These are phyloP conservation scores for Drosophila bocqueti DNA, from an alignment of 1,140 invertebrate genomes.

Conservation along the genomic window DNA sequence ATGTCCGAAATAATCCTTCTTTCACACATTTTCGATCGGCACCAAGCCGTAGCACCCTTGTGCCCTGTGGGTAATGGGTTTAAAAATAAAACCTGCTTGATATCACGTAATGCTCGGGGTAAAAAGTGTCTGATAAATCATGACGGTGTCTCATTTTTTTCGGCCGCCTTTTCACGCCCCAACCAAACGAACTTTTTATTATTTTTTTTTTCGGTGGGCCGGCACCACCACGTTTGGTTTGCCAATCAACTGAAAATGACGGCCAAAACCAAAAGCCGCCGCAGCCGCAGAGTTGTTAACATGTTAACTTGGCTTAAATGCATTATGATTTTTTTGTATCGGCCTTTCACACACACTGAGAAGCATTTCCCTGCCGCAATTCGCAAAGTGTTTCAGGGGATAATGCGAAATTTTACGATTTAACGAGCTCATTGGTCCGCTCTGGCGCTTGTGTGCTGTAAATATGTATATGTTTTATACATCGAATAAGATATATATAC, in stretches of 20 bases:
- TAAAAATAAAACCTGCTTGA: constrained; percentile 49
- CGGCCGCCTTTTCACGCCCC: constrained; percentile 37
- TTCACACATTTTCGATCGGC: background rate
- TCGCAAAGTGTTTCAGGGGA: constrained; percentile 41
- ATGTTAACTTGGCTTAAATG: constrained; percentile 61
- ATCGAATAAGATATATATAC: background rate
- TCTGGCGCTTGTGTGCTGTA: background rate
- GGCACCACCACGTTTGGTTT: constrained; percentile 40
- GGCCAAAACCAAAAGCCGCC: constrained; percentile 45
- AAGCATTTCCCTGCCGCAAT: constrained; percentile 13
- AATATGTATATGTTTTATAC: background rate
- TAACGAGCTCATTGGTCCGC: constrained; percentile 19
- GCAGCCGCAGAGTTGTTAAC: constrained; percentile 50
- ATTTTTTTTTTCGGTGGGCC: constrained; percentile 16
- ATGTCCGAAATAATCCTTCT: background rate
- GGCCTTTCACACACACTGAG: constrained; percentile 2
- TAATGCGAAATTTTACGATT: constrained; percentile 31
- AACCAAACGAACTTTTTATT: constrained; percentile 18
- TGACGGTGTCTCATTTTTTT: constrained; percentile 6
- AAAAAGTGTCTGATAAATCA: constrained; percentile 54
- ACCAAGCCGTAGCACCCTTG: background rate
- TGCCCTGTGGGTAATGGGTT: background rate
- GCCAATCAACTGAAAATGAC: constrained; percentile 53
- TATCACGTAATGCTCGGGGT: constrained; percentile 57
- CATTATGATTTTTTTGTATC: constrained; percentile 43